A percentile compares a stretch with the other conserved stretches of the same genome.
Evolutionary conservation across 2,888 invertebrate genomes (phyloP).

Genomic region (Platerodrilus igneus): DNA sequence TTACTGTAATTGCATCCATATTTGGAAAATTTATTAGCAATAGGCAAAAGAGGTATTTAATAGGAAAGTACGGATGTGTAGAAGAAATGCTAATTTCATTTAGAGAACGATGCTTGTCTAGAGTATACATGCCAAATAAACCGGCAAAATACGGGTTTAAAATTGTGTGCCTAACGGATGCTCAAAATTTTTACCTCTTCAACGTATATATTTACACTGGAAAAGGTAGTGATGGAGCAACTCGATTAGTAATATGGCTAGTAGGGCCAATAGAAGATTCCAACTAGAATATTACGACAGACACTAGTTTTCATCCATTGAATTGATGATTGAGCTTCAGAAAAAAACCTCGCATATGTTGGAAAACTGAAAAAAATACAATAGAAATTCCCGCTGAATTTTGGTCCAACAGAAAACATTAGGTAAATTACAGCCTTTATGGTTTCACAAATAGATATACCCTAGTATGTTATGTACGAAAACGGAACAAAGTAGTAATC

Average conservation of each 20-base stretch:
- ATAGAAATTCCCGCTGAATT: conserved; percentile 30
- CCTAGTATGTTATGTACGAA: too few relatives aligned
- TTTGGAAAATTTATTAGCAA: conserved; percentile 15
- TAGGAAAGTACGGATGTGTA: conserved; percentile 4
- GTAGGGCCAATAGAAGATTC: conserved; percentile 21
- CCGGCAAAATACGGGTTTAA: conserved; percentile 33
- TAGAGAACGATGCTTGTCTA: conserved; percentile 8
- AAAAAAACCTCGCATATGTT: conserved; percentile 19
- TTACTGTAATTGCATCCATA: conserved; percentile 11
- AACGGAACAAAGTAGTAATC: too few relatives aligned
- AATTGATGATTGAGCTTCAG: conserved; percentile 21
- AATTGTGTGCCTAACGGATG: conserved; percentile 25
- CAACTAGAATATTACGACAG: conserved; percentile 31
- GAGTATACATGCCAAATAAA: conserved; percentile 26
- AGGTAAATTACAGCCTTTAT: conserved; percentile 17
- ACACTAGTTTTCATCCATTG: conserved; percentile 28
- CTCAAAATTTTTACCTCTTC: conserved; percentile 21
- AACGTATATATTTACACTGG: conserved; percentile 28
- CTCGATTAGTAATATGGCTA: conserved; percentile 23
- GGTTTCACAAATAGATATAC: conserved; percentile 23
- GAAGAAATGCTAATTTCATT: conserved; percentile 14
- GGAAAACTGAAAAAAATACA: conserved; percentile 32
- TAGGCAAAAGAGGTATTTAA: conserved; percentile 11
- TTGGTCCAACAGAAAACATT: conserved; percentile 22
- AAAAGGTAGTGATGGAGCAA: conserved; percentile 26